Percentiles rank a stretch among this genome's conserved stretches.
These are phyloP conservation scores for Prietella phreatophila DNA, from an alignment of 2,113 vertebrate species.

Conservation along the genomic window DNA sequence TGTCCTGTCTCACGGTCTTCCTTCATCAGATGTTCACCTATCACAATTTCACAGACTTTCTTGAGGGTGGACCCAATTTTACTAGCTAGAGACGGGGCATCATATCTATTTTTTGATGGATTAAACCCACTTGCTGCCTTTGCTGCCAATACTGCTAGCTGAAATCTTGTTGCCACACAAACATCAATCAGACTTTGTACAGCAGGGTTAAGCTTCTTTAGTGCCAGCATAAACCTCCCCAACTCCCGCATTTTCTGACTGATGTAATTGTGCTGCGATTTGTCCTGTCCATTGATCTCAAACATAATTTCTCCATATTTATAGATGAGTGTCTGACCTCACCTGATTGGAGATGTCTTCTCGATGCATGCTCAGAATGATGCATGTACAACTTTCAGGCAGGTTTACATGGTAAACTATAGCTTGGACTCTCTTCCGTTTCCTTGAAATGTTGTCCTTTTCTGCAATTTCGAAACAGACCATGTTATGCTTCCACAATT, in stretches of 20 bases:
- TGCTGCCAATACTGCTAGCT: constrained; percentile 1
- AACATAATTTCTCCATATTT: no score
- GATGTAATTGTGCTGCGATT: no score
- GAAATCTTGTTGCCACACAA: constrained; percentile 10
- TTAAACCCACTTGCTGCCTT: not conserved
- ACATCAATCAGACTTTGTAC: not conserved
- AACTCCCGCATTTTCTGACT: not conserved
- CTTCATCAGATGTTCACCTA: not conserved
- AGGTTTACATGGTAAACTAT: not conserved
- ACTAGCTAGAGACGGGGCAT: not conserved
- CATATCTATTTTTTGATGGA: not conserved
- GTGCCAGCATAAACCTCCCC: constrained; percentile 27
- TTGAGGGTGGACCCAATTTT: not conserved
- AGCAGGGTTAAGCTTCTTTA: not conserved
- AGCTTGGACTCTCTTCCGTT: not conserved
- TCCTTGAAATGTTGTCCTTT: not conserved
- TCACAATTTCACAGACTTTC: constrained; percentile 3
- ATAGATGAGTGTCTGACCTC: no score
- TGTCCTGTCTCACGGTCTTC: not conserved
- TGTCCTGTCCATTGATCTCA: no score
- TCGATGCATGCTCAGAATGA: not conserved
- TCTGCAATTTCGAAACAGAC: not conserved
- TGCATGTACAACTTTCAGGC: not conserved
- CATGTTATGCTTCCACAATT: not conserved
- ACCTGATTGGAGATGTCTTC: no score